Conservation (phyloP, 2,113 vertebrate species). For the Mystacornis crossleyi region DNA sequence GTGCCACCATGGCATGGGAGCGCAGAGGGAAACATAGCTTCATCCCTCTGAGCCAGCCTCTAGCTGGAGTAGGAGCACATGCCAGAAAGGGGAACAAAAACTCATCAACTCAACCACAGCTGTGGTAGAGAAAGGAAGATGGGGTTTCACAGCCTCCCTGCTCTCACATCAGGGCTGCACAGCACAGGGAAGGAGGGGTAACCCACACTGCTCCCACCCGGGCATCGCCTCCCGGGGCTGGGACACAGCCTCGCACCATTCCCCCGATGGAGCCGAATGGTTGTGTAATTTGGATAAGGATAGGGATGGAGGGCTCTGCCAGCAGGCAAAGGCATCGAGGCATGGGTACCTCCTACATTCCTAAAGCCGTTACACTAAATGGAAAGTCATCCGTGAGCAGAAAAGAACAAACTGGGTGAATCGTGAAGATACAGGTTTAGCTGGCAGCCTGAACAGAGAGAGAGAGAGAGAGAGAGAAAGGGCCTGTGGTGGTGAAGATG, state of each 20-base stretch:
- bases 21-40: background rate
- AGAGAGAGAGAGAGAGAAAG: background rate
- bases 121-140: constrained; percentile 52
- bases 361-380: background rate
- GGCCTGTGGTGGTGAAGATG: background rate
- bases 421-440: background rate
- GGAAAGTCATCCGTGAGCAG: background rate
- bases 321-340: background rate
- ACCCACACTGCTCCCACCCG: background rate
- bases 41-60: background rate
- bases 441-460: background rate
- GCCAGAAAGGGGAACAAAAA: constrained; percentile 58
- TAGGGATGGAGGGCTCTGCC: background rate
- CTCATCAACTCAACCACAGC: constrained; percentile 55
- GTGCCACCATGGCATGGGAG: background rate
- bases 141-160: constrained; percentile 49
- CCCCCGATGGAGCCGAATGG: fast-evolving
- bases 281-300: background rate
- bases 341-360: background rate
- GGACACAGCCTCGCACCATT: background rate
- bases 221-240: background rate
- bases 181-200: background rate
- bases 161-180: background rate
- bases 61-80: background rate
- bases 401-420: background rate